Percentiles rank a stretch among this genome's conserved stretches.
These are phyloP conservation scores for Meriones unguiculatus DNA, from an alignment of 2,113 vertebrate genomes.

Conservation along the genomic window DNA sequence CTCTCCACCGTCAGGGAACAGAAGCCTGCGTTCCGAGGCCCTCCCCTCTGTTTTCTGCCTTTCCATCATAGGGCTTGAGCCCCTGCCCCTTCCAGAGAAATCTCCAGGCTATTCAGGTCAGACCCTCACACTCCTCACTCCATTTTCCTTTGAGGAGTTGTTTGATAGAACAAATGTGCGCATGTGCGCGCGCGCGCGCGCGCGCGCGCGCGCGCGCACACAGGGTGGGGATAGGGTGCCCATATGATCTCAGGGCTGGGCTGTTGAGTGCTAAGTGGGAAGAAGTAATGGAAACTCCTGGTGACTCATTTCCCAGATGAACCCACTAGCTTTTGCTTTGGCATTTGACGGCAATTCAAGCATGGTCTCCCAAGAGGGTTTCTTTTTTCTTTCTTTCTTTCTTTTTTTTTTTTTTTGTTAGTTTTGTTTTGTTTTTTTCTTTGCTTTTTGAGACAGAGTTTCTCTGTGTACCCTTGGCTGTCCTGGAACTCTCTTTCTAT, in stretches of 20 bases:
- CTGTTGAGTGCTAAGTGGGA: not conserved
- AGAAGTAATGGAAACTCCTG: not conserved
- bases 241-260: slow-evolving; percentile 13
- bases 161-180: not conserved
- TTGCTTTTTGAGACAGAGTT: not conserved
- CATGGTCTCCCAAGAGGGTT: not conserved
- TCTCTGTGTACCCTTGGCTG: not conserved
- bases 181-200: no score
- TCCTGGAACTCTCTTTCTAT: not conserved
- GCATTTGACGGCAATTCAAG: not conserved
- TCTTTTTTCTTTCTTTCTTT: not conserved
- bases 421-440: not conserved
- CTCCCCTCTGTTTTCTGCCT: not conserved
- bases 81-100: slow-evolving; percentile 43
- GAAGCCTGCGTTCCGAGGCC: not conserved
- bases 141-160: slow-evolving; percentile 55
- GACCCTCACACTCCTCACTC: not conserved
- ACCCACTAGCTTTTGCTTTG: not conserved
- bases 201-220: no score
- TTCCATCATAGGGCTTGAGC: not conserved
- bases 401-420: not conserved
- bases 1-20: not conserved
- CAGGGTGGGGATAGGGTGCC: not conserved
- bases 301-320: slow-evolving; percentile 51
- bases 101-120: slow-evolving; percentile 28